Evolutionary conservation across 2,888 invertebrate species (phyloP), one percentile per base, ranked within the genome.

Genomic region (Tiliacea citrago): DNA sequence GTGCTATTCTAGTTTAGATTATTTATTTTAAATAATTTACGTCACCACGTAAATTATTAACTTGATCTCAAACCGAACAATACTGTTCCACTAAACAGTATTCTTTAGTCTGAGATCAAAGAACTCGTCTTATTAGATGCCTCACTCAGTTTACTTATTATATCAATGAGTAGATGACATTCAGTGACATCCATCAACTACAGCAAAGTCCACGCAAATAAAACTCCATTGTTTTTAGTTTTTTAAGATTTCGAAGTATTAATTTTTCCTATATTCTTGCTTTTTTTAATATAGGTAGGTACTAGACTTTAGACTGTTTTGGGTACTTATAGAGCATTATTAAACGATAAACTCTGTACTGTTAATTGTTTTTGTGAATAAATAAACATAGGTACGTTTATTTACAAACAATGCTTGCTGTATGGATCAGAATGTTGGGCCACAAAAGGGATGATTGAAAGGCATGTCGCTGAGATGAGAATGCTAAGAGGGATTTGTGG

Each of bases 51-150:
- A 6, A 18, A 35, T 21, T 60, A 35, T 35, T 35, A 21, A 35
- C 10, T 45, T 24, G 18, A 12, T 63, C 24, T 45, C 45, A 29
- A 47, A 47, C 18, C 16, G 29, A 13, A 49, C 21, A 49, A n/a
- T 16, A 35, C 9, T 16, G 21, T 16, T 49, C 5, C 21, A 29
- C 13, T 49, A 35, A 49, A 65, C 29, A 8, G 39, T 45, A 65
- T 39, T 47, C 35, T 66, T 39, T 12, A 51, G 12, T 21, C 49
- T 29, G 39, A 57, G 57, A 63, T 42, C 57, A 77, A 77, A 77
- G 51, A 63, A 65, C 65, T 79, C 18, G 18, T 49, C 21, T 10
- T 18, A 60, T 29, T 21, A 47, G 21, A 53, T 49, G 75, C 35
- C 16, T 67, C 39, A 29, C 39, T 66, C 53, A 29, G n/a, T 55